Conservation (phyloP, 2,113 vertebrate genomes). For the Gopherus evgoodei region DNA sequence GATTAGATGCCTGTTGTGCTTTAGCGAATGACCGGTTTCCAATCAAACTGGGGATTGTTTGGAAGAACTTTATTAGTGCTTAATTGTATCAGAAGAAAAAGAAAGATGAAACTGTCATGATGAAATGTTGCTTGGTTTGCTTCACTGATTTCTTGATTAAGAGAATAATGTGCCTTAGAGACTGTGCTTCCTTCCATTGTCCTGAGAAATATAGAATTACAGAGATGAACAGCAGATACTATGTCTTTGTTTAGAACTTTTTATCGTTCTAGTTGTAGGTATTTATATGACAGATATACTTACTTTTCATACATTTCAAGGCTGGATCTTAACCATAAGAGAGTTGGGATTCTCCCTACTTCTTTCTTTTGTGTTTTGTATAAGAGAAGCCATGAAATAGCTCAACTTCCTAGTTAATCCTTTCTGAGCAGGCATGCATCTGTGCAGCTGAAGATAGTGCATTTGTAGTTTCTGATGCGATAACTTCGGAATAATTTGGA, state of each 20-base stretch:
- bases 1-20: conserved; percentile 48
- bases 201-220: background rate
- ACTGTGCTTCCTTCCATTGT: accelerated
- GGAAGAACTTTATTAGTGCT: conserved; percentile 56
- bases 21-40: conserved; percentile 52
- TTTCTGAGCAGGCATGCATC: background rate
- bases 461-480: background rate
- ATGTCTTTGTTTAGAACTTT: background rate
- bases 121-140: background rate
- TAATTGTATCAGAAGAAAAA: conserved; percentile 50
- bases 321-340: background rate
- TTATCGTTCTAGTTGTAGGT: background rate
- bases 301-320: background rate
- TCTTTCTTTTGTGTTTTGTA: background rate
- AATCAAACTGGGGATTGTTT: conserved; percentile 39
- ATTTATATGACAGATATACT: background rate
- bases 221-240: background rate
- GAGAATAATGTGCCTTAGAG: conserved; percentile 1
- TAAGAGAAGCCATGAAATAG: background rate
- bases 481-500: conserved; percentile 5
- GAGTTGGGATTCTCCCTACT: background rate
- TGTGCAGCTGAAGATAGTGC: background rate
- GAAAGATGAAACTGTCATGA: conserved; percentile 24
- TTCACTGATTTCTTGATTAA: conserved; percentile 8
- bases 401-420: background rate